phyloP scores from a whole-genome alignment of 2,888 invertebrate species.

The Mimumesa dahlbomi region DNA sequence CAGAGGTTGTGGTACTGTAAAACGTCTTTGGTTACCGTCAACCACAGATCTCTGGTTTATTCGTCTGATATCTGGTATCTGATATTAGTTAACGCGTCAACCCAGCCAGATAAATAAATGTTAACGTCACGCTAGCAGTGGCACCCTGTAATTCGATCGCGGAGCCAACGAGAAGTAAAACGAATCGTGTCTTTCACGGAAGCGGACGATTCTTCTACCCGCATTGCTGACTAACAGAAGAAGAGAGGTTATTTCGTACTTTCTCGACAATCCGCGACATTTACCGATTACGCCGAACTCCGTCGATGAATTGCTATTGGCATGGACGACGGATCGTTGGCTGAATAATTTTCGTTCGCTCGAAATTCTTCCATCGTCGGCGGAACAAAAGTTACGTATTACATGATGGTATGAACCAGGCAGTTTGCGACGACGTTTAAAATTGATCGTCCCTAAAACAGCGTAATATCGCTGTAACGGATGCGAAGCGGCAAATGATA shows the following conservation, averaged over 20 bases:
- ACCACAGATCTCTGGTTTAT: slow-evolving; percentile 67
- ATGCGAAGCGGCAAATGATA: slow-evolving; percentile 3
- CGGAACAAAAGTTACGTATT: no score
- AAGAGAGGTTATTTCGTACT: no score
- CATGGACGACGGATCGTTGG: no score
- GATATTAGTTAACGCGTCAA: slow-evolving; percentile 66
- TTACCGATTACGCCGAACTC: no score
- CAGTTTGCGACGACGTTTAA: slow-evolving; percentile 6
- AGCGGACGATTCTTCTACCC: slow-evolving; percentile 9
- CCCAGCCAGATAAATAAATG: slow-evolving; percentile 54
- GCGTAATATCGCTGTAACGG: background rate
- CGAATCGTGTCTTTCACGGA: slow-evolving; percentile 33
- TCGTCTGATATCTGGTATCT: slow-evolving; percentile 53
- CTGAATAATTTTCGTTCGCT: no score
- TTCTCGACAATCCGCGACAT: no score
- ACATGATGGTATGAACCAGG: no score
- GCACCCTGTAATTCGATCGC: slow-evolving; percentile 49
- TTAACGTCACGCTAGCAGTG: slow-evolving; percentile 37
- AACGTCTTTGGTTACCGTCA: slow-evolving; percentile 67
- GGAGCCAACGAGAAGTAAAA: slow-evolving; percentile 27
- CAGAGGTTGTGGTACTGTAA: slow-evolving; percentile 60
- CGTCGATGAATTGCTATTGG: no score
- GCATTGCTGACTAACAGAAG: no score
- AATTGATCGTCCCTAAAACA: background rate
- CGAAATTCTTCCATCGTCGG: no score